phyloP scores from a whole-genome alignment of 2,113 vertebrate species.

The Neotragus pygmaeus region DNA sequence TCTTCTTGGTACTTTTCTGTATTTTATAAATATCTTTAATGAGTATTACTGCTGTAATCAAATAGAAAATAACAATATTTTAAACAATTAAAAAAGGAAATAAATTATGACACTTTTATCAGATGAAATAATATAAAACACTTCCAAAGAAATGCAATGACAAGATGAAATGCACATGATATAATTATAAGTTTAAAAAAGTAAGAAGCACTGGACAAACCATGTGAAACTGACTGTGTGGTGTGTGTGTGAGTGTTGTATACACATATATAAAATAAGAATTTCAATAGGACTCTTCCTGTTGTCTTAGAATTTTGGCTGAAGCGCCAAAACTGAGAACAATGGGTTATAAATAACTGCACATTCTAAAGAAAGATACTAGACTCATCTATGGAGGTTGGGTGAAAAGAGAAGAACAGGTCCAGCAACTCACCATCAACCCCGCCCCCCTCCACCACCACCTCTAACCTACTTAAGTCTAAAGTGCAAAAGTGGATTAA shows the following conservation, averaged over 20 bases:
- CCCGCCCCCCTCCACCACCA: background rate
- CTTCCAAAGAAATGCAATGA: background rate
- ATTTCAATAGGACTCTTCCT: conserved; percentile 58
- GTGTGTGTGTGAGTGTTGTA: background rate
- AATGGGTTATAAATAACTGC: conserved; percentile 61
- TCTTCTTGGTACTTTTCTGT: background rate
- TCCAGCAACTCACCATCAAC: background rate
- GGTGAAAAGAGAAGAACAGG: background rate
- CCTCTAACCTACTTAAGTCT: conserved; percentile 22
- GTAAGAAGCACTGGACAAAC: background rate
- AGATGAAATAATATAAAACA: background rate
- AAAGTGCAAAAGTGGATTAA: conserved; percentile 17
- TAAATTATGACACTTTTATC: background rate
- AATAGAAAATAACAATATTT: background rate
- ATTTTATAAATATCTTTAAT: background rate
- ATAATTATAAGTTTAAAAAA: background rate
- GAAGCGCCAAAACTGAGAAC: conserved; percentile 51
- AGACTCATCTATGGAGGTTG: background rate
- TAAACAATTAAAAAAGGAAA: background rate
- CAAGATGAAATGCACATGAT: background rate
- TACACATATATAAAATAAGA: background rate
- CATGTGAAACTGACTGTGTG: background rate
- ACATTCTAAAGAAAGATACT: conserved; percentile 28
- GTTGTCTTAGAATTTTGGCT: conserved; percentile 61
- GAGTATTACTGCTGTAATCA: background rate